Evolutionary conservation across 2,113 vertebrate species (phyloP).

Genomic region (Eulemur rufifrons): DNA sequence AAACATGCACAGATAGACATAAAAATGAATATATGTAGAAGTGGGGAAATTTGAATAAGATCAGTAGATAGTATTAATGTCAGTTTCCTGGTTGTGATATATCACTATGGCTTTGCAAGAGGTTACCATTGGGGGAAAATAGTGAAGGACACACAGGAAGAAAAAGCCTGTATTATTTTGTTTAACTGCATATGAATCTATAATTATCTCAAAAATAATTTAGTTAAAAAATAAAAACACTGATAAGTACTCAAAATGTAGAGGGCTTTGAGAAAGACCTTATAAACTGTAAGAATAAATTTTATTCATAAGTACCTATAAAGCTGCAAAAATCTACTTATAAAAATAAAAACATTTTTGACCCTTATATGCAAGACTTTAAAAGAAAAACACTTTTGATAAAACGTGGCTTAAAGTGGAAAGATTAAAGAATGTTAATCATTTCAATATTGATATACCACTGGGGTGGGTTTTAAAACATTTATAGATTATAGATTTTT

Average conservation of each 20-base stretch:
- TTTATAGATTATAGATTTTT: not conserved
- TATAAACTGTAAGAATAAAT: not conserved
- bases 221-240: not conserved
- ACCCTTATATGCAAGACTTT: not conserved
- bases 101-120: not conserved
- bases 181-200: not conserved
- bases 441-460: not conserved
- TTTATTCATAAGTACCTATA: not conserved
- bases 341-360: slow-evolving; percentile 32
- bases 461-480: not conserved
- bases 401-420: not conserved
- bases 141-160: not conserved
- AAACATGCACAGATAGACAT: not conserved
- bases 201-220: not conserved
- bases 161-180: not conserved
- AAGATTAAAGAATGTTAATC: not conserved
- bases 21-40: not conserved
- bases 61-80: not conserved
- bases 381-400: not conserved
- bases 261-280: not conserved
- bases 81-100: not conserved
- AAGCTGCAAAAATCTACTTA: not conserved
- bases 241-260: slow-evolving; percentile 9
- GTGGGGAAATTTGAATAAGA: not conserved
- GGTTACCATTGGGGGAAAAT: not conserved